These are phyloP conservation scores for Lerema accius DNA, from an alignment of 1,140 invertebrate genomes.

Conservation along the genomic window DNA sequence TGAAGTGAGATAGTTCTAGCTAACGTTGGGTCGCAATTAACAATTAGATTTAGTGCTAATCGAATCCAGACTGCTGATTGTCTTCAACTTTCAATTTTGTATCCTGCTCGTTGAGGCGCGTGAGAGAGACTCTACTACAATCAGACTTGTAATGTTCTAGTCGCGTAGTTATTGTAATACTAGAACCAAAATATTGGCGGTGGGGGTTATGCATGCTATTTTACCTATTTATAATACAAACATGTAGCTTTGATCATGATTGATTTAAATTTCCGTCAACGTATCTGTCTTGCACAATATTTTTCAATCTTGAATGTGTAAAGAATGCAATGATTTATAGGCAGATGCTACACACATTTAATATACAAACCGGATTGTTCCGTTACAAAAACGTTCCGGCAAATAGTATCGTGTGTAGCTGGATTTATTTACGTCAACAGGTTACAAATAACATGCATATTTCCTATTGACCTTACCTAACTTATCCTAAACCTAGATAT, in stretches of 20 bases:
- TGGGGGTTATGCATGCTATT: background rate
- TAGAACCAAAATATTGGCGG: background rate
- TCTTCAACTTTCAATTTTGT: background rate
- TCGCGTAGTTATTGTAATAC: conserved; percentile 1
- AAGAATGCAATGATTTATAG: too few relatives aligned
- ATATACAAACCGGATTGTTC: background rate
- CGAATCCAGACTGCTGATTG: conserved; percentile 10
- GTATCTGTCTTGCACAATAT: too few relatives aligned
- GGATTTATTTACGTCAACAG: too few relatives aligned
- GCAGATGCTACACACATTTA: too few relatives aligned
- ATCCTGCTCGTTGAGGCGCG: background rate
- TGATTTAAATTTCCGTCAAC: too few relatives aligned
- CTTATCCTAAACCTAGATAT: conserved; percentile 9
- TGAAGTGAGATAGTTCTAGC: conserved; percentile 56
- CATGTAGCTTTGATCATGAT: too few relatives aligned
- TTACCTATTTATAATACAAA: too few relatives aligned
- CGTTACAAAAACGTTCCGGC: background rate
- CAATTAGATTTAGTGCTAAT: conserved; percentile 12
- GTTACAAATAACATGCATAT: background rate
- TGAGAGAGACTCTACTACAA: background rate
- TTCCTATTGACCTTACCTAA: conserved; percentile 9
- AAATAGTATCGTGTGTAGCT: too few relatives aligned
- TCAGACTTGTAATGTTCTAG: conserved; percentile 1
- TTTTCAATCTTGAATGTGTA: too few relatives aligned
- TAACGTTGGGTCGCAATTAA: conserved; percentile 25